Percentiles rank a stretch among this genome's conserved stretches.
Evolutionary conservation across 2,888 invertebrate genomes (phyloP).

Genomic region (Nomada fucata): DNA sequence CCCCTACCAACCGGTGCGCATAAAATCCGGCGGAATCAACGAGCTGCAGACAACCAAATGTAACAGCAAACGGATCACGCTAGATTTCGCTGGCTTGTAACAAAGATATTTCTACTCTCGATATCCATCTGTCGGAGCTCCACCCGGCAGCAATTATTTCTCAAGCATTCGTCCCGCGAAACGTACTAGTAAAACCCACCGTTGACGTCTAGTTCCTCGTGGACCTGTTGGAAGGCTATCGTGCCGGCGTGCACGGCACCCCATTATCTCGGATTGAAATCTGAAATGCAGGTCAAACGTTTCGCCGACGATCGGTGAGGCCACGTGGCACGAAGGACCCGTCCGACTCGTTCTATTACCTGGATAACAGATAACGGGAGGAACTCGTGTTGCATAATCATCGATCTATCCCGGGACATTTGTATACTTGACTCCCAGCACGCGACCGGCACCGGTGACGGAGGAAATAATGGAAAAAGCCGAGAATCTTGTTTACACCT

Average conservation of each 20-base stretch:
- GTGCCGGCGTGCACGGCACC: conserved; percentile 78
- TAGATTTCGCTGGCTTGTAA: too few relatives aligned
- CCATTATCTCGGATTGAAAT: conserved; percentile 79
- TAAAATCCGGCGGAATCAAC: neutral
- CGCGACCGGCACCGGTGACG: conserved; percentile 7
- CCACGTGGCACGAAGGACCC: conserved; percentile 60
- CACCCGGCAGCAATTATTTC: neutral
- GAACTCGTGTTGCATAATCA: conserved; percentile 77
- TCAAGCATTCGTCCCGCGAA: neutral
- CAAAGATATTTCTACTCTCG: neutral
- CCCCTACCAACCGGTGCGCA: neutral
- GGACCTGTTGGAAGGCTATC: conserved; percentile 72
- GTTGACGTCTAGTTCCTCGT: neutral
- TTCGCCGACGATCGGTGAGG: conserved; percentile 58
- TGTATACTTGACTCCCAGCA: conserved; percentile 33
- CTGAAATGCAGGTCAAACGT: conserved; percentile 72
- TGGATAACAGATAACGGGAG: conserved; percentile 74
- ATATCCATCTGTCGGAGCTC: neutral
- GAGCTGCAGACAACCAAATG: neutral
- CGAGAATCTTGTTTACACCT: conserved; percentile 9
- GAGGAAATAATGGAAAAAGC: conserved; percentile 14
- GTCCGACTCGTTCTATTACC: conserved; percentile 77
- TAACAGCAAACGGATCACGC: conserved; percentile 15
- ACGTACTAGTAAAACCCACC: neutral
- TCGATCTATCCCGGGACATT: conserved; percentile 48